phyloP scores from a whole-genome alignment of 64 coral and sea anemone genomes.

The Trachythela sp. region DNA sequence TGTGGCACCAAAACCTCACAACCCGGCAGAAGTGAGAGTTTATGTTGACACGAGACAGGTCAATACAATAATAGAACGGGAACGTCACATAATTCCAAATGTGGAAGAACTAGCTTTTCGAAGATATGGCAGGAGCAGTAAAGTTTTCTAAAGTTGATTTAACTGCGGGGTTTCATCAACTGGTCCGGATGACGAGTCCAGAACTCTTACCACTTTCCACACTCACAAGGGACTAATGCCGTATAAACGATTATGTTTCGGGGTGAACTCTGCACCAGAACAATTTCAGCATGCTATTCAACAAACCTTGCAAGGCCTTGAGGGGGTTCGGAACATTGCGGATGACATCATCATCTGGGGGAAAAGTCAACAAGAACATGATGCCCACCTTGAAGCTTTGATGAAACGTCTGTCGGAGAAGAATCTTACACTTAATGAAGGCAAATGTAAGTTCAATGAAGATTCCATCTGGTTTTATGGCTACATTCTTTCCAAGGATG shows the following conservation, averaged over 20 bases:
- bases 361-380: neutral
- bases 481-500: neutral
- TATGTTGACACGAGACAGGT: neutral
- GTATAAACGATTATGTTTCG: slow-evolving; percentile 1
- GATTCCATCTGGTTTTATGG: neutral
- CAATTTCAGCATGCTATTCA: slow-evolving; percentile 13
- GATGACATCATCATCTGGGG: neutral
- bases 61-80: neutral
- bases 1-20: neutral
- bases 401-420: neutral
- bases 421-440: neutral
- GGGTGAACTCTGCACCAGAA: neutral
- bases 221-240: neutral
- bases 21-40: neutral
- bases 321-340: neutral
- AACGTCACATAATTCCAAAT: neutral
- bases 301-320: neutral
- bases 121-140: slow-evolving; percentile 16
- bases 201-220: neutral
- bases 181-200: neutral
- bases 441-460: neutral
- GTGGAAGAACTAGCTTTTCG: neutral
- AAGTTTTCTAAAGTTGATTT: slow-evolving; percentile 1
- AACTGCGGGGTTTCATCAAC: neutral
- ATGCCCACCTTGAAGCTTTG: neutral